Evolutionary conservation across 2,113 vertebrate species (phyloP).

Genomic region (Athene cunicularia): DNA sequence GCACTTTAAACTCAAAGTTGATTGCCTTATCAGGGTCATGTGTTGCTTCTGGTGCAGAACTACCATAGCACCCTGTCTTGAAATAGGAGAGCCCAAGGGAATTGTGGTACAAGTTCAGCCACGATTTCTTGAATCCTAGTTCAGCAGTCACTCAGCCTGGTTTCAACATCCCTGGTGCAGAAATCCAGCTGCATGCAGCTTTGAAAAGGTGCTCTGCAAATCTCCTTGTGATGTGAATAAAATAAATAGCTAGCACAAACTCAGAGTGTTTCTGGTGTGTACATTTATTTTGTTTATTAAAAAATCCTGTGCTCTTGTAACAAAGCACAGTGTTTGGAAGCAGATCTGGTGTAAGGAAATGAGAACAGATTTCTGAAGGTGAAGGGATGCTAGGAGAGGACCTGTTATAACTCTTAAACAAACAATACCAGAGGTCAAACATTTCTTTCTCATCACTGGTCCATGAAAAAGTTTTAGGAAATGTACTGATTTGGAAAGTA

Average conservation of each 20-base stretch:
- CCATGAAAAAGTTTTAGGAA: conserved; percentile 29
- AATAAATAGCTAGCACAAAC: conserved; percentile 42
- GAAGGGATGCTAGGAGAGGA: background rate
- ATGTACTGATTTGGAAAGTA: conserved; percentile 31
- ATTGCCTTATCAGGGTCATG: background rate
- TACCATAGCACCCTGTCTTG: background rate
- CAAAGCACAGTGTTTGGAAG: conserved; percentile 15
- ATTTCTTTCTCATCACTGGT: conserved; percentile 30
- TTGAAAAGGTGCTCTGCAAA: conserved; percentile 38
- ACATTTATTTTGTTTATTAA: conserved; percentile 44
- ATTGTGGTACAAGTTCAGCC: background rate
- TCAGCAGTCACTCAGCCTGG: background rate
- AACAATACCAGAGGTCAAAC: background rate
- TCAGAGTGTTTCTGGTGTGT: background rate
- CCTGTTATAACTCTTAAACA: conserved; percentile 10
- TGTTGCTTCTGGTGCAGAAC: background rate
- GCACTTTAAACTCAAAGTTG: background rate
- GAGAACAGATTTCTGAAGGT: conserved; percentile 38
- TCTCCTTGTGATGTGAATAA: conserved; percentile 26
- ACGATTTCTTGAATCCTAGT: background rate
- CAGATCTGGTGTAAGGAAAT: conserved; percentile 4
- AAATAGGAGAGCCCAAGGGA: background rate
- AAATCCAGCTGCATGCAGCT: conserved; percentile 14
- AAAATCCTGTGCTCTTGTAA: background rate
- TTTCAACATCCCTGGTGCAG: background rate